phyloP scores from a whole-genome alignment of 2,888 invertebrate species.

The Melanostoma scalare region DNA sequence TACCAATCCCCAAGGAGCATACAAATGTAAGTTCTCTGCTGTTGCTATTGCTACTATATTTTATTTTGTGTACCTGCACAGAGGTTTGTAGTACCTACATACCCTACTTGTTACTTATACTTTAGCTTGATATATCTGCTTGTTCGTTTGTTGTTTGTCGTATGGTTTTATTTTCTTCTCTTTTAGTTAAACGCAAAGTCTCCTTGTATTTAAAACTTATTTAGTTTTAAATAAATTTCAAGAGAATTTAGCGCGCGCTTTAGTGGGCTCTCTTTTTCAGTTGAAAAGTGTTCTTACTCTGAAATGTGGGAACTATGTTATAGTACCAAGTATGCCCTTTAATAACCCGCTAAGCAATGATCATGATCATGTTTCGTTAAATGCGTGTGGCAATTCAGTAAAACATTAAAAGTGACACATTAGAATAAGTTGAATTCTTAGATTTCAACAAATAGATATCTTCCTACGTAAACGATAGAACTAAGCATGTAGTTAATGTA shows the following conservation, averaged over 20 bases:
- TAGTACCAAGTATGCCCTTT: slow-evolving; percentile 2
- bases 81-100: slow-evolving; percentile 6
- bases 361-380: neutral
- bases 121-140: slow-evolving; percentile 36
- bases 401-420: neutral
- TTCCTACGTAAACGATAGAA: no score
- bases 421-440: no score
- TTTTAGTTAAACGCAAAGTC: slow-evolving; percentile 21
- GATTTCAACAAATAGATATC: no score
- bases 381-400: neutral
- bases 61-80: slow-evolving; percentile 15
- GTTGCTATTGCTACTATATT: slow-evolving; percentile 1
- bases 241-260: slow-evolving; percentile 7
- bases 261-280: slow-evolving; percentile 36
- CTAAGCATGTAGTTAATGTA: no score
- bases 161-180: slow-evolving; percentile 21
- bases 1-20: slow-evolving; percentile 54
- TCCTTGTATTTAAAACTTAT: slow-evolving; percentile 26
- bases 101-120: slow-evolving; percentile 9
- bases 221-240: slow-evolving; percentile 21
- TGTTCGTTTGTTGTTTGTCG: slow-evolving; percentile 23
- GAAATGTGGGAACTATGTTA: slow-evolving; percentile 29
- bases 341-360: slow-evolving; percentile 1
- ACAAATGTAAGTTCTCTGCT: slow-evolving; percentile 40
- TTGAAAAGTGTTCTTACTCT: slow-evolving; percentile 33